Evolutionary conservation across 2,113 vertebrate genomes (phyloP).

Genomic region (Cathartes aura): DNA sequence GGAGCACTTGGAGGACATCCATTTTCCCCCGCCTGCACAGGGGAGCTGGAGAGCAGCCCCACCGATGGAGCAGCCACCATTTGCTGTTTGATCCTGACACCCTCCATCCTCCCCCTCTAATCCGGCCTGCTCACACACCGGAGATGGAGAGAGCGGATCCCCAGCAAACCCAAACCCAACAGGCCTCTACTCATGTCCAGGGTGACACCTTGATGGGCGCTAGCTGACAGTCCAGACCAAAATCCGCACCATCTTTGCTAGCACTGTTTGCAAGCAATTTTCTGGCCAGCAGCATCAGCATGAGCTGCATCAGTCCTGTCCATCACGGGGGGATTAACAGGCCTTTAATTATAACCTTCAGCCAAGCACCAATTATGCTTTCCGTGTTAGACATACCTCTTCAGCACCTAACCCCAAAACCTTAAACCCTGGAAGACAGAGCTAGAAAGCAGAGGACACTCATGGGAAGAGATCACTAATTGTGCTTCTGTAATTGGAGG

Average conservation of each 20-base stretch:
- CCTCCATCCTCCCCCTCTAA: background rate
- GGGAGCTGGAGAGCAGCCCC: background rate
- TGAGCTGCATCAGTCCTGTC: background rate
- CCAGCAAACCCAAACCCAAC: background rate
- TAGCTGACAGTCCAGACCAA: background rate
- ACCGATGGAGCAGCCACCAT: fast-evolving
- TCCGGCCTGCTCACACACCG: fast-evolving
- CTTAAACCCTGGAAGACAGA: background rate
- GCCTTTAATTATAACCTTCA: background rate
- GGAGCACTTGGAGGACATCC: background rate
- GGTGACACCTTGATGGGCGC: fast-evolving
- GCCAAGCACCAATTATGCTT: background rate
- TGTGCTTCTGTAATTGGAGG: background rate
- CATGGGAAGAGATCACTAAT: background rate
- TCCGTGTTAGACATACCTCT: background rate
- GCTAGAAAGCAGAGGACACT: background rate
- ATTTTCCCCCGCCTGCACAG: background rate
- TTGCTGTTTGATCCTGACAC: background rate
- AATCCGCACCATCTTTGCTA: background rate
- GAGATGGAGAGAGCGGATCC: fast-evolving
- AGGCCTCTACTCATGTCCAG: fast-evolving
- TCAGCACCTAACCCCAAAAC: background rate
- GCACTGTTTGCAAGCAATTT: background rate
- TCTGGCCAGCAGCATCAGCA: background rate
- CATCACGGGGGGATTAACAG: fast-evolving